These are phyloP conservation scores for Dromococcyx pavoninus DNA, from an alignment of 2,797 vertebrate genomes.

Conservation along the genomic window DNA sequence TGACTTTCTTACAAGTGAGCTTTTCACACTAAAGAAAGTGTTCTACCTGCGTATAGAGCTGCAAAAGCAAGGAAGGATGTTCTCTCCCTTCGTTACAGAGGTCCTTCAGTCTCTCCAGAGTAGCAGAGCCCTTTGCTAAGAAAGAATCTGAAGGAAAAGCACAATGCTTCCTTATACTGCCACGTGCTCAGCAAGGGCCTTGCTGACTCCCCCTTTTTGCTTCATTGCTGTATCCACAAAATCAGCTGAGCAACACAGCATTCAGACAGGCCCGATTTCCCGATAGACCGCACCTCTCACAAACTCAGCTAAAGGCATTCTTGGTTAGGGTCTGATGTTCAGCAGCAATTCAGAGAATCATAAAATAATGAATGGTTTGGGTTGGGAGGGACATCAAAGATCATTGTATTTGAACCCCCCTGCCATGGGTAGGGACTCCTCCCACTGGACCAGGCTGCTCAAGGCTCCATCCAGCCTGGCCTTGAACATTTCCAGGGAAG, in stretches of 20 bases:
- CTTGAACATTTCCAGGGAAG: too few relatives aligned
- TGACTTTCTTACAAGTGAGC: background rate
- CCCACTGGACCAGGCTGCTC: too few relatives aligned
- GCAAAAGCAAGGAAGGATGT: slow-evolving; percentile 83
- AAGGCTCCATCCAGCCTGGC: too few relatives aligned
- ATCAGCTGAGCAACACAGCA: rapidly evolving
- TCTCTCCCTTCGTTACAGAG: slow-evolving; percentile 85
- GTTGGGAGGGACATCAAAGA: too few relatives aligned
- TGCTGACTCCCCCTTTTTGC: background rate
- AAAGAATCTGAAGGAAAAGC: slow-evolving; percentile 83
- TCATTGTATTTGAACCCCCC: too few relatives aligned
- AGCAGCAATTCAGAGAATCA: too few relatives aligned
- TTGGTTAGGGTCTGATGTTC: rapidly evolving
- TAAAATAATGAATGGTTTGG: too few relatives aligned
- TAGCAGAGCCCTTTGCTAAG: slow-evolving; percentile 88
- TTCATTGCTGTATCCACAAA: rapidly evolving
- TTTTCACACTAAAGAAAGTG: background rate
- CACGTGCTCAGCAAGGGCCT: background rate
- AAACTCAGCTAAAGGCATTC: too few relatives aligned
- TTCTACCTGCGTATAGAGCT: slow-evolving; percentile 93
- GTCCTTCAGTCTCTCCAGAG: slow-evolving; percentile 86
- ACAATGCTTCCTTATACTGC: background rate
- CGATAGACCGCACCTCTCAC: background rate
- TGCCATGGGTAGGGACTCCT: too few relatives aligned
- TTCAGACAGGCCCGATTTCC: too few relatives aligned